Percentiles rank a stretch among this genome's conserved stretches.
Evolutionary conservation across 2,113 vertebrate species (phyloP).

Genomic region (Protomyctophum bolini): DNA sequence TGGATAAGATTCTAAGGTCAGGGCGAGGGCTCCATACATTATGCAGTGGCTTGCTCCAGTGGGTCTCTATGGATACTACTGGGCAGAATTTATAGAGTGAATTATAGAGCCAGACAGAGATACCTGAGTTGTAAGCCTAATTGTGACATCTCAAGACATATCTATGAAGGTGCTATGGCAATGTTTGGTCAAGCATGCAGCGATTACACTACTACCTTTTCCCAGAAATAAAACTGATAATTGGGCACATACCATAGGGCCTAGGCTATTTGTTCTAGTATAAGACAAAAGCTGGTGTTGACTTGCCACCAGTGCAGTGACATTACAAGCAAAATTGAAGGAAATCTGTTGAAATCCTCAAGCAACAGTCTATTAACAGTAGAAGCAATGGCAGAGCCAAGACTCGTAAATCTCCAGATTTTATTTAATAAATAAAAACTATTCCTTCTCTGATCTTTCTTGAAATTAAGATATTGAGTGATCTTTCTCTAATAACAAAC

Average conservation of each 20-base stretch:
- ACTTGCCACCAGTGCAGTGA: too few relatives aligned
- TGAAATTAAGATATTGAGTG: too few relatives aligned
- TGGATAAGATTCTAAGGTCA: constrained; percentile 15
- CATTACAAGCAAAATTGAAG: too few relatives aligned
- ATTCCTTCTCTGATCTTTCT: too few relatives aligned
- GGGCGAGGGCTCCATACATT: constrained; percentile 10
- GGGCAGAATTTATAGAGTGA: constrained; percentile 3
- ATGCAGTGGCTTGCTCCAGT: constrained; percentile 20
- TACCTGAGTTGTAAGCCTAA: constrained; percentile 40
- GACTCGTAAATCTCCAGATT: too few relatives aligned
- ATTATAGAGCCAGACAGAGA: constrained; percentile 29
- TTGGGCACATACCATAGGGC: not conserved
- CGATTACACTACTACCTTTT: constrained; percentile 17
- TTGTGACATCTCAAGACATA: constrained; percentile 52
- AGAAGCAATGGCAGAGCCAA: too few relatives aligned
- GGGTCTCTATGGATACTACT: constrained; percentile 33
- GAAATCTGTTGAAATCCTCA: too few relatives aligned
- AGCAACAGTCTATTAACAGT: too few relatives aligned
- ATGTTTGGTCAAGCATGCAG: constrained; percentile 8
- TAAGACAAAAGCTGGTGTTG: not conserved
- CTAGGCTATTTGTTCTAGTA: not conserved
- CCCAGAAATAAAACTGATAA: constrained; percentile 25
- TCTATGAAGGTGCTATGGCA: constrained; percentile 23
- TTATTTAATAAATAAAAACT: too few relatives aligned
- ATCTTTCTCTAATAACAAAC: too few relatives aligned